These are phyloP conservation scores for Aptenodytes forsteri DNA, from an alignment of 2,113 vertebrate species.

Conservation along the genomic window DNA sequence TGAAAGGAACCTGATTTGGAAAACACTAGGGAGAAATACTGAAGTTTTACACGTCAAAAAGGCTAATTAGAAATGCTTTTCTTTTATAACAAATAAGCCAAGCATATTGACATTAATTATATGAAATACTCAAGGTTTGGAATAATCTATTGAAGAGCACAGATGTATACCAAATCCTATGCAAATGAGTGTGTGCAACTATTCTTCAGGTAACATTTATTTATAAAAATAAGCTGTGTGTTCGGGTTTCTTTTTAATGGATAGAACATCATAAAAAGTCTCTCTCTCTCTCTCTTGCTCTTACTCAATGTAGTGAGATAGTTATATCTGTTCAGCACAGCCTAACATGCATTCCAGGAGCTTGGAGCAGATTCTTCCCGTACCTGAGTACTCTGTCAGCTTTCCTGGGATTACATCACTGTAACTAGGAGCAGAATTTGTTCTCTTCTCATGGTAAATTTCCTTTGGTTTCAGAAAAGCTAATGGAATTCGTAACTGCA, in stretches of 20 bases:
- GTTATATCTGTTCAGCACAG: not conserved
- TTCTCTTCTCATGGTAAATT: not conserved
- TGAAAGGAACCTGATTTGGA: not conserved
- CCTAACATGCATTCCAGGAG: not conserved
- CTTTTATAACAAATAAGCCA: conserved; percentile 24
- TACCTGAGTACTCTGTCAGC: not conserved
- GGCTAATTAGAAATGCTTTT: conserved; percentile 20
- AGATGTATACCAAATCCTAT: conserved; percentile 28
- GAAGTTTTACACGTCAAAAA: conserved; percentile 18
- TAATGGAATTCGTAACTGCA: not conserved
- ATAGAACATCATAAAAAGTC: not conserved
- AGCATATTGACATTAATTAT: conserved; percentile 33
- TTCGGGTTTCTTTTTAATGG: not conserved
- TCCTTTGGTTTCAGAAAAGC: conserved; percentile 23
- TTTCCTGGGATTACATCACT: not conserved
- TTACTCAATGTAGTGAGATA: not conserved
- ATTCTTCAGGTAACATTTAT: conserved; percentile 15
- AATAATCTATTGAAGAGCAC: conserved; percentile 19
- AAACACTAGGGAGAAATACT: not conserved
- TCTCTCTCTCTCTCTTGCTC: not conserved
- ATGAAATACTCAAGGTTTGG: conserved; percentile 20
- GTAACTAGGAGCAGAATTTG: not conserved
- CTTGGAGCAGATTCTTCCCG: not conserved
- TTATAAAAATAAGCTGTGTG: not conserved
- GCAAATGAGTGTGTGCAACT: not conserved